Evolutionary conservation across 2,797 vertebrate genomes (phyloP).

Genomic region (Rhinatrema bivittatum): DNA sequence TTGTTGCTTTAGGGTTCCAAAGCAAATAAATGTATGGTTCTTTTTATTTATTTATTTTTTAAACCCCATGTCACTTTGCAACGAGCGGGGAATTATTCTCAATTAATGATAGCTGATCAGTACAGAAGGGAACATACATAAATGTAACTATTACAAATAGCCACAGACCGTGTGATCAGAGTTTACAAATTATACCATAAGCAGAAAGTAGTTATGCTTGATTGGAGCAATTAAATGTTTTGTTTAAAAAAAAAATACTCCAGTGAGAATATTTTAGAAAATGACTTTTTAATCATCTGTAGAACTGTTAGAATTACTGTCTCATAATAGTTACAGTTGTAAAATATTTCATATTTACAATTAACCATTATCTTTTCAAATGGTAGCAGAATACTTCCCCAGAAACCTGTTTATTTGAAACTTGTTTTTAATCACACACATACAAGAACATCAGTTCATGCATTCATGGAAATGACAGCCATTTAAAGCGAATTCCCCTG

Average conservation of each 20-base stretch:
- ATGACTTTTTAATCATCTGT: constrained; percentile 95
- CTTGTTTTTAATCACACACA: constrained; percentile 43
- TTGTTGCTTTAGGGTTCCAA: too few relatives aligned
- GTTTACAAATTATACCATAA: constrained; percentile 76
- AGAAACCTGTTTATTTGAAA: constrained; percentile 46
- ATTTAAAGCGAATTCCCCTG: background rate
- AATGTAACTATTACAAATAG: constrained; percentile 82
- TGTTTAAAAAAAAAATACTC: constrained; percentile 69
- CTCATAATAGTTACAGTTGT: constrained; percentile 77
- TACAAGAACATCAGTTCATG: constrained; percentile 7
- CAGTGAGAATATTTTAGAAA: constrained; percentile 96
- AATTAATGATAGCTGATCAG: constrained; percentile 75
- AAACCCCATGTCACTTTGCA: constrained; percentile 52
- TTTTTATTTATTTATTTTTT: background rate
- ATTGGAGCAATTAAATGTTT: constrained; percentile 94
- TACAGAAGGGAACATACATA: constrained; percentile 40
- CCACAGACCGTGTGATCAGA: constrained; percentile 56
- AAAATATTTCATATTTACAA: constrained; percentile 67
- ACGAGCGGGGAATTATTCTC: constrained; percentile 62
- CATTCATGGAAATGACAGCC: too few relatives aligned
- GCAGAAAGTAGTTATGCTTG: constrained; percentile 81
- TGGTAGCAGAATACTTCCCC: constrained; percentile 21
- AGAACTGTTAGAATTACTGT: constrained; percentile 71
- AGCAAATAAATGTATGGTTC: background rate
- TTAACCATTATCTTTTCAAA: constrained; percentile 36